Base-by-base conservation (phyloP, 2,888 invertebrate genomes). In the Clepsis dumicolana region DNA sequence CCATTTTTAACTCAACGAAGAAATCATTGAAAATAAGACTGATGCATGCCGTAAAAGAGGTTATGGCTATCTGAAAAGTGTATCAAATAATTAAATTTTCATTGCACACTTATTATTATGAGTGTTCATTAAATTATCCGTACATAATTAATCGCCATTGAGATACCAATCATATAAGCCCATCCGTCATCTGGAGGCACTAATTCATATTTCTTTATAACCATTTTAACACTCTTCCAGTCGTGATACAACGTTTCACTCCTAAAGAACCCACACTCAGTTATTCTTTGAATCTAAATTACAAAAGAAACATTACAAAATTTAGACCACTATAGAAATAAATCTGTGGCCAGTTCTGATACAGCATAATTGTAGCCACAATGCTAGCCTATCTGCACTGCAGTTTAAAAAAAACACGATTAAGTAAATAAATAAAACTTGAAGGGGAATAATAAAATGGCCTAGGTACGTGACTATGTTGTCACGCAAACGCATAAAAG, bases 101-200 rank as follows among this genome's bases (percentile, higher is more conserved):
- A 8, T 14, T n/a, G n/a, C 4, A 38, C n/a, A 38, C 4, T 1
- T 4, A 38, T 5, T n/a, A n/a, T 38, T 38, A 32, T 7, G 29
- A 29, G 29, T 29, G 0, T 29, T 8, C 29, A 5, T 29, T 4
- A 29, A 8, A 3, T 29, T 8, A 18, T 35, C 52, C 72, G 70
- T 65, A 72, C 72, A 65, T 61, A 65, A 21, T 61, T 68, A 1
- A 68, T 63, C 10, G 61, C 60, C 1, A 48, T 41, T 2, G 67
- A 63, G 10, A 68, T 32, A 54, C 62, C 65, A 38, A 72, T 60
- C 66, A 72, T 65, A 10, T 72, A 72, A 0, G 70, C 70, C 70
- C 70, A 72, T 0, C 70, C 68, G 1, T 63, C 68, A 25, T 72
- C 72, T 4, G 72, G 72, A 7, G 72, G 67, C 10, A 65, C 57